Evolutionary conservation across 2,113 vertebrate species (phyloP), one percentile per base, ranked within the genome.

Genomic region (Anoplopoma fimbria): DNA sequence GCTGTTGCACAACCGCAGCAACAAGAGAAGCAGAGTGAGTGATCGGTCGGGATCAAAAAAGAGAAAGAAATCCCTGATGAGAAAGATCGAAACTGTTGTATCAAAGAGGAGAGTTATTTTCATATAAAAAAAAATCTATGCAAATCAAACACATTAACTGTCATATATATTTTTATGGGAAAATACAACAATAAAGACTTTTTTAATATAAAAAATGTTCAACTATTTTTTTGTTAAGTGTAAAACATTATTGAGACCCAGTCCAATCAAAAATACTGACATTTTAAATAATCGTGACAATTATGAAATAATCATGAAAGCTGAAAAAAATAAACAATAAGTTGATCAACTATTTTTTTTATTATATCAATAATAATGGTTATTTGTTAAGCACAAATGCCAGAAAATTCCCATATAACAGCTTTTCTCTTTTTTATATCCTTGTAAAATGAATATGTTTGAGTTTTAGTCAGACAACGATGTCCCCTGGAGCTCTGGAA

Each of bases 1-100:
- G 77, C 78, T 60, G 72, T 84, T 89, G 85, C 69, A 77, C 78
- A 89, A 92, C 82, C 15, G 2, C 85, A 62, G 78, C 45, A 74
- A 81, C 57, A 69, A 85, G 77, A 86, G 57, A 69, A 42, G 79
- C 45, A 29, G 31, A 67, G 85, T 38, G 80, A 82, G 62, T 49
- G 76, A 79, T 57, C 72, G 21, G 75, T 36, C 74, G 74, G 47
- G 80, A 91, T 88, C 84, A 87, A 77, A 78, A 76, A 23, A 29
- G 49, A n/a, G 31, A 58, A 47, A 25, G 27, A 38, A 61, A 69
- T 79, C 86, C 81, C 51, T 75, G 86, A 82, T 79, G 82, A 69
- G 33, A 69, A 75, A 25, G 71, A 49, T 65, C 55, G 81, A 83
- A 80, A 72, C 36, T 62, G 72, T 82, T 90, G 62, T 77, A 86